These are phyloP conservation scores for Gallinago undulata DNA, from an alignment of 2,113 vertebrate genomes.

Conservation along the genomic window DNA sequence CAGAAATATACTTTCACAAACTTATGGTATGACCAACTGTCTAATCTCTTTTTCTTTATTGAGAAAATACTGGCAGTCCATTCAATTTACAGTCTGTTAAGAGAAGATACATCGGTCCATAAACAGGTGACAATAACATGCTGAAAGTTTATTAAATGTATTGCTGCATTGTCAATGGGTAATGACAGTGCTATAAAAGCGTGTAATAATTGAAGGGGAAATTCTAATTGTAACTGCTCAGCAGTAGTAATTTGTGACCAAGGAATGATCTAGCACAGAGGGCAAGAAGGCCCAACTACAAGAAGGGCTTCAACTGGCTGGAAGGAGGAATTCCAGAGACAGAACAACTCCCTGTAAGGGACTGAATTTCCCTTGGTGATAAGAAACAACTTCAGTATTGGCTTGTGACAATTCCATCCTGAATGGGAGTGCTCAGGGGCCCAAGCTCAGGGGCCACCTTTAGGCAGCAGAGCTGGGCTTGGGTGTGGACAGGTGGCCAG, in stretches of 20 bases:
- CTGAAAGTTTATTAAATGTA: neutral
- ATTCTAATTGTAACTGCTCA: neutral
- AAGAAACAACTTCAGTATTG: neutral
- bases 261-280: neutral
- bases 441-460: neutral
- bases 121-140: neutral
- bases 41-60: neutral
- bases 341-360: neutral
- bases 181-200: neutral
- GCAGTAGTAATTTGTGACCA: neutral
- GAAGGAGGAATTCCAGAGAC: neutral
- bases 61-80: neutral
- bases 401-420: neutral
- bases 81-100: neutral
- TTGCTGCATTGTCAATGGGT: neutral
- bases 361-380: neutral
- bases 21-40: neutral
- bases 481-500: neutral
- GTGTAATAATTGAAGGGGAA: neutral
- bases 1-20: neutral
- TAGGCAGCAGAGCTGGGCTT: neutral
- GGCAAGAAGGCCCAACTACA: neutral
- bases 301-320: fast-evolving
- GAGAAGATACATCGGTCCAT: neutral
- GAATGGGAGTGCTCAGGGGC: fast-evolving